Evolutionary conservation across 2,888 invertebrate species (phyloP).

Genomic region (Lasiommata megera): DNA sequence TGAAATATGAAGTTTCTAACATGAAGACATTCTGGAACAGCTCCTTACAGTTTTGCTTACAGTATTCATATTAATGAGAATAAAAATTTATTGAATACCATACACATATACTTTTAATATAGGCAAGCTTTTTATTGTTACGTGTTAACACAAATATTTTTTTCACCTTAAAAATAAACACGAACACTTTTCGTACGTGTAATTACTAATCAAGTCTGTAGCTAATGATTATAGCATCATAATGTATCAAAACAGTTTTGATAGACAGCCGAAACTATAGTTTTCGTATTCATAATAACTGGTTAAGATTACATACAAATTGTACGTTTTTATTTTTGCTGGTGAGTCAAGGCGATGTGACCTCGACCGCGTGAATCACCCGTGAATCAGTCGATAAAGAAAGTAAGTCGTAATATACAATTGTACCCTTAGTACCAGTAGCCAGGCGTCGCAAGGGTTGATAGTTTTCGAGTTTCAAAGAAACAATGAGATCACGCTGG

Average conservation of each 20-base stretch:
- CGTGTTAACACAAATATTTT: background rate
- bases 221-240: constrained; percentile 19
- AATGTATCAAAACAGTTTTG: constrained; percentile 11
- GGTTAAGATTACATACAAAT: constrained; percentile 33
- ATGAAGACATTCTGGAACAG: no score
- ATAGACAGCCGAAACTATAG: constrained; percentile 25
- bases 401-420: constrained; percentile 29
- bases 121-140: background rate
- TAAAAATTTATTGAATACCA: background rate
- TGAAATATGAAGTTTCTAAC: no score
- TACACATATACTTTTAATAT: no score
- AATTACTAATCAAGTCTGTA: constrained; percentile 5
- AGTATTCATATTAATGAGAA: no score
- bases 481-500: background rate
- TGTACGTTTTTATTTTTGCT: constrained; percentile 44
- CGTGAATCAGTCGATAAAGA: constrained; percentile 50
- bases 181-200: background rate
- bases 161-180: background rate
- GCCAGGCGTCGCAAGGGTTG: background rate
- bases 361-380: constrained; percentile 55
- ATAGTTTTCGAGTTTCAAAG: background rate
- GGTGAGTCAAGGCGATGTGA: constrained; percentile 52
- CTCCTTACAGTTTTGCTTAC: no score
- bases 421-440: background rate
- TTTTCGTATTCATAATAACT: constrained; percentile 28